A percentile compares a stretch with the other conserved stretches of the same genome.
phyloP scores from a whole-genome alignment of 2,888 invertebrate genomes.

The Pammene aurita region DNA sequence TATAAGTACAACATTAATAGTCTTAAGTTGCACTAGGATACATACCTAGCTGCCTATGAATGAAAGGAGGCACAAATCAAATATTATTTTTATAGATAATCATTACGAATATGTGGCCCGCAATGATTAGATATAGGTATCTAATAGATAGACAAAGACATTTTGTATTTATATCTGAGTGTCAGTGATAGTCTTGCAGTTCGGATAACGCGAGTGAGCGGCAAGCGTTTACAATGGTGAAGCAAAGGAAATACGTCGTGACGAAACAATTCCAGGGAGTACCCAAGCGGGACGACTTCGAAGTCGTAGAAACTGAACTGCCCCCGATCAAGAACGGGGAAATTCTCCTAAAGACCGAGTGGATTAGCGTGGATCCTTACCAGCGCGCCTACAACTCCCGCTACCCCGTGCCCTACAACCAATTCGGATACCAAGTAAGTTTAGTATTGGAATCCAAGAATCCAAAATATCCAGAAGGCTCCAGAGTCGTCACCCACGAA shows the following conservation, averaged over 20 bases:
- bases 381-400: slow-evolving; percentile 52
- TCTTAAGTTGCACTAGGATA: too few species aligned
- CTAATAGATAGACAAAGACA: too few species aligned
- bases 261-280: slow-evolving; percentile 63
- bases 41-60: too few species aligned
- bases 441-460: slow-evolving; percentile 85
- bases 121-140: too few species aligned
- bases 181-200: not conserved
- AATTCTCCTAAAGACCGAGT: slow-evolving; percentile 58
- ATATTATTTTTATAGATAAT: too few species aligned
- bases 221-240: slow-evolving; percentile 42
- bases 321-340: slow-evolving; percentile 84
- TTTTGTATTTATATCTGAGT: not conserved
- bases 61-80: too few species aligned
- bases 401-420: slow-evolving; percentile 65
- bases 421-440: slow-evolving; percentile 59
- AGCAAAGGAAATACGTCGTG: slow-evolving; percentile 22
- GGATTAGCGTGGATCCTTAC: slow-evolving; percentile 63
- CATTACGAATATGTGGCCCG: too few species aligned
- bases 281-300: slow-evolving; percentile 83
- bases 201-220: not conserved
- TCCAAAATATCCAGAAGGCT: slow-evolving; percentile 83
- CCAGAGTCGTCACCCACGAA: slow-evolving; percentile 81
- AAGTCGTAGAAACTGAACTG: slow-evolving; percentile 84
- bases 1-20: too few species aligned